Base-by-base conservation (phyloP, 2,113 vertebrate species). In the Delphinapterus leucas region DNA sequence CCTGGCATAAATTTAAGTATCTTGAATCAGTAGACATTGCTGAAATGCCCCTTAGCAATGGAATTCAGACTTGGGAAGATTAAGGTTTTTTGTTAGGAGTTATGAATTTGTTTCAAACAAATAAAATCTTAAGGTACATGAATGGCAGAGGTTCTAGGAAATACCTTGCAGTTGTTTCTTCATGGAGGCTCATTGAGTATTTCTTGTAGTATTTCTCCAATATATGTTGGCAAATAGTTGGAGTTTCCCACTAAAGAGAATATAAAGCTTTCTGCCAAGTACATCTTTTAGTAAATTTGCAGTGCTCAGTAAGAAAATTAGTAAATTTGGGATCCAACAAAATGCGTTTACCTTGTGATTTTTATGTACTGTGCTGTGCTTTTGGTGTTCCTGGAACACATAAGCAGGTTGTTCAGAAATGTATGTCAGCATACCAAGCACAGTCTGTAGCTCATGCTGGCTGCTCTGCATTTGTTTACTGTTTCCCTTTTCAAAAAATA, bases 81-180 rank as follows among this genome's bases (percentile, higher is more conserved):
- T 17, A 68, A 71, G n/a, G 8, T 14, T 87, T 93, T 79, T 93
- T 67, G 25, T 91, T 93, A 95, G 87, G 58, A 71, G 82, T 93
- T 93, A 90, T 1, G 11, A 88, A 44, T 91, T 84, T 88, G 31
- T 93, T 85, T 93, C 82, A 93, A 31, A 63, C 63, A 93, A 74
- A 47, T 94, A 88, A 94, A 94, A 95, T 67, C 15, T 89, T 93
- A 94, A 85, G 18, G 26, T 80, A 41, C 11, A 41, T 77, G 65
- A 91, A 74, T 58, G 79, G 15, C 41, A 83, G 28, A 70, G 58
- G 25, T 86, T 92, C 73, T 86, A 26, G 49, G 61, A 73, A 92
- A 82, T 10, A 94, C 17, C 12, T 76, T 76, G 33, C 6, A 89
- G 47, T 36, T 67, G 3, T 92, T 93, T 83, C 49, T 93, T 93